These are phyloP conservation scores for Diarsia dahlii DNA, from an alignment of 2,888 invertebrate genomes.

Conservation along the genomic window DNA sequence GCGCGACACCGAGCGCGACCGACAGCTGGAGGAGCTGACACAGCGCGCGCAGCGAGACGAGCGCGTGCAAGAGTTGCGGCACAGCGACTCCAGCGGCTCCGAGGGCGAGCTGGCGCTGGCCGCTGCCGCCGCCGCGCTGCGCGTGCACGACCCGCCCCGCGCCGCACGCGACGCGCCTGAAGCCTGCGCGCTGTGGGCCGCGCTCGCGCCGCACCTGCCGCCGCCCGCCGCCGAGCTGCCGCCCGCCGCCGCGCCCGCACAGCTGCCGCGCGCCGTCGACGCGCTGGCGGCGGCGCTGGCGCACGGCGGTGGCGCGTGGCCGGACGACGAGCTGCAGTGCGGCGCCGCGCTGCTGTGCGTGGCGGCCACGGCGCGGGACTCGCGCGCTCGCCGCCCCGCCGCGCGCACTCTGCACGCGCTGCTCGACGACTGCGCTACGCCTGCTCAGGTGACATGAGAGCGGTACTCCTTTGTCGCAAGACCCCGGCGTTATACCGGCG, in stretches of 20 bases:
- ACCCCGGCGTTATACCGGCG: no score
- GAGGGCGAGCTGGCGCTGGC: constrained; percentile 72
- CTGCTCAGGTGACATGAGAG: constrained; percentile 26
- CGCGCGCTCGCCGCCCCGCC: constrained; percentile 33
- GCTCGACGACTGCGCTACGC: constrained; percentile 47
- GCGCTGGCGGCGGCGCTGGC: constrained; percentile 35
- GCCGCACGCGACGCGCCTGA: constrained; percentile 17
- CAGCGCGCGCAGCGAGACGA: constrained; percentile 35
- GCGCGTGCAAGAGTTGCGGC: constrained; percentile 22
- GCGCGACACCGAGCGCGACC: constrained; percentile 69
- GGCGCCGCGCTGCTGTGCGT: constrained; percentile 52
- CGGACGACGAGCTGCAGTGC: constrained; percentile 41
- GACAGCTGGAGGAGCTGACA: constrained; percentile 64
- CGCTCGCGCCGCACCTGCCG: constrained; percentile 43
- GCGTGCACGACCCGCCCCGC: constrained; percentile 38
- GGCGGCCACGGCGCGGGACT: constrained; percentile 40
- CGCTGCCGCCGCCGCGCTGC: constrained; percentile 65
- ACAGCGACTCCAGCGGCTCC: constrained; percentile 72
- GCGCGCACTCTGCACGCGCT: constrained; percentile 55
- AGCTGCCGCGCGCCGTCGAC: constrained; percentile 34
- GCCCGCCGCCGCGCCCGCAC: constrained; percentile 21
- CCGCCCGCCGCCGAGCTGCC: constrained; percentile 25
- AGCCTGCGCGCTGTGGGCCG: constrained; percentile 46
- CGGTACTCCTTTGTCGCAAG: no score
- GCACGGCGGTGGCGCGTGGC: constrained; percentile 27